phyloP scores from a whole-genome alignment of 2,888 invertebrate species.

The Schizaphis graminum region DNA sequence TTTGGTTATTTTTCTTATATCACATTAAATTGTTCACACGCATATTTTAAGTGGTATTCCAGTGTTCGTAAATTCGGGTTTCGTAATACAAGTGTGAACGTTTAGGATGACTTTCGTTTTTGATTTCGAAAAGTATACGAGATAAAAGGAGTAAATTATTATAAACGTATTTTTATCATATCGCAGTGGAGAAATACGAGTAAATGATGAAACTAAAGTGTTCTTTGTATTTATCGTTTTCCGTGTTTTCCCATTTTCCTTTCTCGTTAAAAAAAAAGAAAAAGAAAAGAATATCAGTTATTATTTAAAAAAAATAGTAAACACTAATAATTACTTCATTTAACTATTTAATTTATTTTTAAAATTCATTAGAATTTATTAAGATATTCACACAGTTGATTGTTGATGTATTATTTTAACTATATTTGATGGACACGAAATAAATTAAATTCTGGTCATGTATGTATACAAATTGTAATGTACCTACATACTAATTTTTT shows the following conservation, averaged over 20 bases:
- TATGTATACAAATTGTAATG: neutral
- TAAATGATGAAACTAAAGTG: neutral
- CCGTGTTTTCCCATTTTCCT: neutral
- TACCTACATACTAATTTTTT: constrained; percentile 69
- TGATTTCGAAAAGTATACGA: neutral
- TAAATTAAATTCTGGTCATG: neutral
- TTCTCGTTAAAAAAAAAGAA: neutral
- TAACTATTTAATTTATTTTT: neutral
- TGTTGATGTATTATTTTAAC: neutral
- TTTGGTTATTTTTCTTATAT: neutral
- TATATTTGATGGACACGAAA: neutral
- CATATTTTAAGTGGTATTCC: neutral
- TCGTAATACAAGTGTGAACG: neutral
- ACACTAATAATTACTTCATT: neutral
- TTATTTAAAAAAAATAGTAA: neutral
- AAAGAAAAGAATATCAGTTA: no score
- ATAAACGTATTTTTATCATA: neutral
- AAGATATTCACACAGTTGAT: neutral
- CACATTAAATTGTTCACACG: neutral
- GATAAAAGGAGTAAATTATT: neutral
- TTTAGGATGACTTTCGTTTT: constrained; percentile 28
- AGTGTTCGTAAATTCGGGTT: neutral
- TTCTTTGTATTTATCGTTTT: neutral
- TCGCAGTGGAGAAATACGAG: neutral
- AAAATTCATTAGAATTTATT: neutral